Conservation (phyloP, 2,888 invertebrate species). For the Germaria angustata region DNA sequence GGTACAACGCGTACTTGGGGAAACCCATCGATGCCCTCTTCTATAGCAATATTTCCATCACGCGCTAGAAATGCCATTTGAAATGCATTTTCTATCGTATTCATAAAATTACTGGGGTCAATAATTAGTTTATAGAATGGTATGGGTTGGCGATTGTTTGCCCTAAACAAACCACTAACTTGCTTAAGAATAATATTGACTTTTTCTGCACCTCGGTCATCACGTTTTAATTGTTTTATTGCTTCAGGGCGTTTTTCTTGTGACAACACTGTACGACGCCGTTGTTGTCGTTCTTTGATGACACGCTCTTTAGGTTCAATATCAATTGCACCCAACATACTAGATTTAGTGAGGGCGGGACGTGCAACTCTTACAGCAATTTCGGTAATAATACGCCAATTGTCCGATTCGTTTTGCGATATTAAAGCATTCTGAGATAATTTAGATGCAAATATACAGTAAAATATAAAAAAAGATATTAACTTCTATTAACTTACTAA, state of each 20-base stretch:
- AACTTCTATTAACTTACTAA: slow-evolving; percentile 71
- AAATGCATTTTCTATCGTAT: slow-evolving; percentile 83
- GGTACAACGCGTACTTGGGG: slow-evolving; percentile 72
- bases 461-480: not conserved
- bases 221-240: slow-evolving; percentile 80
- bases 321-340: slow-evolving; percentile 76
- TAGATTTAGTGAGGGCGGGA: slow-evolving; percentile 70
- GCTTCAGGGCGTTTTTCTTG: slow-evolving; percentile 81
- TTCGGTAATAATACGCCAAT: slow-evolving; percentile 73
- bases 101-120: slow-evolving; percentile 82
- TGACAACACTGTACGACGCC: slow-evolving; percentile 74
- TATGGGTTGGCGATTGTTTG: slow-evolving; percentile 79
- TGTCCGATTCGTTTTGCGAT: slow-evolving; percentile 68
- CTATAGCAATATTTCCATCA: slow-evolving; percentile 81
- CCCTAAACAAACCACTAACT: slow-evolving; percentile 78
- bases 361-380: slow-evolving; percentile 67
- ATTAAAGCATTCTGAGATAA: slow-evolving; percentile 67
- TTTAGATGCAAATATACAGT: not conserved
- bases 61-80: slow-evolving; percentile 83
- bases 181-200: slow-evolving; percentile 81
- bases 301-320: slow-evolving; percentile 73
- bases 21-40: slow-evolving; percentile 77
- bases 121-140: slow-evolving; percentile 82
- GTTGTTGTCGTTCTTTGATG: slow-evolving; percentile 76
- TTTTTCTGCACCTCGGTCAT: slow-evolving; percentile 81